Base-by-base conservation (phyloP, 2,113 vertebrate species). In the Cebidichthys violaceus region DNA sequence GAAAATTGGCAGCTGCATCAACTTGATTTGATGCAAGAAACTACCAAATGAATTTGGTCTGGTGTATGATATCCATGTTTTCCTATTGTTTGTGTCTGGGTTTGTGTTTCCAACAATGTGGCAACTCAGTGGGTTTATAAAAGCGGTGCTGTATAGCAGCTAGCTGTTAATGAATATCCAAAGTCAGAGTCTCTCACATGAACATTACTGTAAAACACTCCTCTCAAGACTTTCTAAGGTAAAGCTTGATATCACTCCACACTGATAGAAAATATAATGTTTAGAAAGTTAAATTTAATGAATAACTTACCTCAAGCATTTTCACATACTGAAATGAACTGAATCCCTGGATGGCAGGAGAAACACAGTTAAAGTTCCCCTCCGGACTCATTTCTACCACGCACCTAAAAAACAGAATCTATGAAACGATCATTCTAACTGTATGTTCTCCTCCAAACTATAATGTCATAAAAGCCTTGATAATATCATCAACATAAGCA, bases 61-160 rank as follows among this genome's bases (percentile, higher is more conserved):
- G 47, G 3, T 59, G n/a, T 3, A 14, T 35, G 20, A 33, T 11
- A 47, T 43, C 37, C 37, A 57, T 47, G 1, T 39, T 31, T n/a
- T 52, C 4, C 9, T 20, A 10, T 24, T 61, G 41, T 75, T 41
- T 15, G 61, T 67, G 11, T 75, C 7, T 50, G 41, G 29, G 39
- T 29, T 74, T 70, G 20, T 39, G 14, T 75, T 64, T 64, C 43
- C 29, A n/a, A 52, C 47, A 9, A 18, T 52, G 47, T 52, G 47
- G 47, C 18, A 22, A 52, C 50, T 52, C 50, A 22, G 20, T 22
- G 20, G 7, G 47, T 47, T 50, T 9, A 47, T 9, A 11, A 47
- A 61, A 45, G 57, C 20, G 17, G 41, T 2, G 39, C 24, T 22
- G 20, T 22, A 52, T 22, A 52, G 47, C 47, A 50, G 47, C 47